A percentile compares a stretch with the other conserved stretches of the same genome.
These are phyloP conservation scores for Mesorhabditis belari DNA, from an alignment of 2,888 invertebrate species.

Conservation along the genomic window DNA sequence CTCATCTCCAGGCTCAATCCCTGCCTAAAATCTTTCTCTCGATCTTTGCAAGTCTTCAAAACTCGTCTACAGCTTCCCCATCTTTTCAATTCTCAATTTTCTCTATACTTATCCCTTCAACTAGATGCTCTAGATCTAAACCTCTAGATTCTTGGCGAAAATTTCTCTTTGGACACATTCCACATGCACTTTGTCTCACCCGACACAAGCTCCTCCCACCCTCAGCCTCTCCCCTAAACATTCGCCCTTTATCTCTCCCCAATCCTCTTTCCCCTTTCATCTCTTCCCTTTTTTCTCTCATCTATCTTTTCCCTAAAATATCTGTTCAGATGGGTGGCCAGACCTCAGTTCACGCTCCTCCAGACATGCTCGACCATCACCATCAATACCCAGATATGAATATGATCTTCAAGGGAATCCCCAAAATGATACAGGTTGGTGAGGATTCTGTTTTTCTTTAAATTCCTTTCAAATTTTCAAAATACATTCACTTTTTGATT, in stretches of 20 bases:
- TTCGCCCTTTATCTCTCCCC: too few species aligned
- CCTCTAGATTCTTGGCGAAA: background rate
- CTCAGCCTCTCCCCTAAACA: background rate
- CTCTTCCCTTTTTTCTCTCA: too few species aligned
- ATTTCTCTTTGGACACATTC: background rate
- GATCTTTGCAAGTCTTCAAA: too few species aligned
- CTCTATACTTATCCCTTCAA: background rate
- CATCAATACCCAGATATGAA: constrained; percentile 42
- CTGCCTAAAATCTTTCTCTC: too few species aligned
- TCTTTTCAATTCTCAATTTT: too few species aligned
- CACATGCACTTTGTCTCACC: background rate
- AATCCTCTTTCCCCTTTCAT: background rate
- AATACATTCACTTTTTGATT: background rate
- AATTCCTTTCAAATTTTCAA: background rate
- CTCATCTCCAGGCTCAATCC: background rate
- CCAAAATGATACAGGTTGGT: constrained; percentile 46
- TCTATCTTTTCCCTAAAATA: background rate
- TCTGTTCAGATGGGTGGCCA: constrained; percentile 10
- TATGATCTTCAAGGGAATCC: constrained; percentile 42
- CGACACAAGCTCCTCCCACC: background rate
- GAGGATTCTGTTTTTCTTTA: background rate
- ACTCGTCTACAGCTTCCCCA: too few species aligned
- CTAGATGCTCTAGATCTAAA: background rate
- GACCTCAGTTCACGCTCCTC: constrained; percentile 20
- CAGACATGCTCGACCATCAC: constrained; percentile 29